phyloP scores from a whole-genome alignment of 2,797 vertebrate species.

The Labeo calbasu region DNA sequence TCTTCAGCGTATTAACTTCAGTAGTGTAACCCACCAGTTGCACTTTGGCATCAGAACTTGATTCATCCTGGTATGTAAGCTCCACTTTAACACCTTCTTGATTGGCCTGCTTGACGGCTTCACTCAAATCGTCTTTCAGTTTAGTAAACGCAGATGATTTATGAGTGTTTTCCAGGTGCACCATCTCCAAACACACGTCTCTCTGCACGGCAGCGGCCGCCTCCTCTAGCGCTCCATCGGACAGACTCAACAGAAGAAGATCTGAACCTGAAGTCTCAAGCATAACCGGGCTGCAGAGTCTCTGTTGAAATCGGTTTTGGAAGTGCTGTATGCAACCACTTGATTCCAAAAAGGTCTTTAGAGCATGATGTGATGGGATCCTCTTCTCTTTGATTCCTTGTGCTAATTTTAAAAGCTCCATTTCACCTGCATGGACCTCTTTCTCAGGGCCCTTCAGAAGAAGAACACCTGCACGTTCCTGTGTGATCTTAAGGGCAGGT shows the following conservation, averaged over 20 bases:
- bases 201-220: conserved; percentile 57
- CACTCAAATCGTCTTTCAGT: conserved; percentile 60
- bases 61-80: conserved; percentile 46
- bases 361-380: conserved; percentile 33
- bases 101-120: conserved; percentile 59
- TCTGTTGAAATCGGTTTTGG: conserved; percentile 60
- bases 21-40: conserved; percentile 66
- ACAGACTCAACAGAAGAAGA: conserved; percentile 69
- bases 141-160: conserved; percentile 51
- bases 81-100: conserved; percentile 51
- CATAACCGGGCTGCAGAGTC: conserved; percentile 62
- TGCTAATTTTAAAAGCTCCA: conserved; percentile 55
- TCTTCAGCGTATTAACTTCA: conserved; percentile 63
- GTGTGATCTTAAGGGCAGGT: conserved; percentile 51
- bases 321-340: conserved; percentile 58
- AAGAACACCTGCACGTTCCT: background rate
- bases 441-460: conserved; percentile 62
- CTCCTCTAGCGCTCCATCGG: conserved; percentile 63
- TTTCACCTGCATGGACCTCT: conserved; percentile 50
- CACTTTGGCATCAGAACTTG: conserved; percentile 25
- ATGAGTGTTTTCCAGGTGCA: conserved; percentile 53
- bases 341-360: conserved; percentile 61
- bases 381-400: conserved; percentile 57
- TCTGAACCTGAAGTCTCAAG: conserved; percentile 52
- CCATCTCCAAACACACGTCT: conserved; percentile 56